phyloP scores from a whole-genome alignment of 2,113 vertebrate species.

The Cinclus mexicanus region DNA sequence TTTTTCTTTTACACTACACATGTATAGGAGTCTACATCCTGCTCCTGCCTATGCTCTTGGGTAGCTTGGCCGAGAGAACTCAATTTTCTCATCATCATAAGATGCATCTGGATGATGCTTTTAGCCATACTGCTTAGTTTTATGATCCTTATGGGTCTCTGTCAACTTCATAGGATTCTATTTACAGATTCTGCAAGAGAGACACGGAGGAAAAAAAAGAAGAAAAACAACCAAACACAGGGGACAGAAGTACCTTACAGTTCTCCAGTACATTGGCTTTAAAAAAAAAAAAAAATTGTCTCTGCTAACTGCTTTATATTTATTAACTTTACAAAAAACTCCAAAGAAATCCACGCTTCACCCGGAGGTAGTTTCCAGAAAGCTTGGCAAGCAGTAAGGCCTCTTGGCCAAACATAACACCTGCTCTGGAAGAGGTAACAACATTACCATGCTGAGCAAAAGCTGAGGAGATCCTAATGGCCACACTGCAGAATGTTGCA shows the following conservation, averaged over 20 bases:
- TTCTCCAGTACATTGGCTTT: neutral
- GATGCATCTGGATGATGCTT: neutral
- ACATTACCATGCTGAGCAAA: neutral
- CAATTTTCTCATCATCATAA: neutral
- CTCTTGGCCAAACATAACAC: neutral
- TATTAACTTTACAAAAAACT: neutral
- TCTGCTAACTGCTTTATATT: neutral
- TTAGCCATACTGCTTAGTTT: neutral
- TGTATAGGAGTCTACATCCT: neutral
- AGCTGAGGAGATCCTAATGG: neutral
- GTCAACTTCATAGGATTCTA: neutral
- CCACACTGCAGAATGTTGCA: neutral
- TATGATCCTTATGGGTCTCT: neutral
- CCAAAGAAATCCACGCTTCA: neutral
- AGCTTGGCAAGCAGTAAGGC: neutral
- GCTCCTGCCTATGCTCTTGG: neutral
- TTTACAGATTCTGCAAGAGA: neutral
- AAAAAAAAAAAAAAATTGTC: neutral
- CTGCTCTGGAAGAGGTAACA: slow-evolving; percentile 19
- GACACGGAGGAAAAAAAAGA: neutral
- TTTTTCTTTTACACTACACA: neutral
- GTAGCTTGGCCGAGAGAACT: neutral
- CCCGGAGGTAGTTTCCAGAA: neutral
- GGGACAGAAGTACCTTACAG: neutral
- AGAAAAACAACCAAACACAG: neutral